Percentiles rank a stretch among this genome's conserved stretches.
Evolutionary conservation across 1,140 invertebrate genomes (phyloP).

Genomic region (Oscheius sp.): DNA sequence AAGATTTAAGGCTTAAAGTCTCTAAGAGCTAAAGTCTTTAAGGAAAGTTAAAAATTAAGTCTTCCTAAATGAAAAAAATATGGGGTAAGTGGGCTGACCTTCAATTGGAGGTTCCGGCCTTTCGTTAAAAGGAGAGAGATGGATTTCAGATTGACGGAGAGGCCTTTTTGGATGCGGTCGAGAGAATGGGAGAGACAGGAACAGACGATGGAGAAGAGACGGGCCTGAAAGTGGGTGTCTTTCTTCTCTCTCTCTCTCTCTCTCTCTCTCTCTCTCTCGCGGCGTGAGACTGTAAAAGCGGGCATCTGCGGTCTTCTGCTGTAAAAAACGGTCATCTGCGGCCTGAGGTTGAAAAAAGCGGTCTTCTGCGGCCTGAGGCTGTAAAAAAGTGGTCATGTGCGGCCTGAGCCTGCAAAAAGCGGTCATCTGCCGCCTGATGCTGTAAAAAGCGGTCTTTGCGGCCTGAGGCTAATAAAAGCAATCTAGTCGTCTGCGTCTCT

Average conservation of each 20-base stretch:
- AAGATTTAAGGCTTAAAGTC: not conserved
- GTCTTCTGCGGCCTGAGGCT: not conserved
- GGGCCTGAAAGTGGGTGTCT: too few species aligned
- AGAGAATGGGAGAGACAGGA: too few species aligned
- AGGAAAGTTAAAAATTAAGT: not conserved
- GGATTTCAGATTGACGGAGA: not conserved
- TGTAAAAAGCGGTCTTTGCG: not conserved
- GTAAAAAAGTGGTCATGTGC: not conserved
- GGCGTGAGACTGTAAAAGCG: not conserved
- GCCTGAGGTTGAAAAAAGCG: not conserved
- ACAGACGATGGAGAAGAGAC: too few species aligned
- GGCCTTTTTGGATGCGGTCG: not conserved
- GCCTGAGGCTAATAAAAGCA: too few species aligned
- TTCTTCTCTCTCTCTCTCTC: not conserved
- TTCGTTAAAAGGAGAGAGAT: not conserved
- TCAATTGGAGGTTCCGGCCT: not conserved
- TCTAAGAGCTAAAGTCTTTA: too few species aligned
- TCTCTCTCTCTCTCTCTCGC: not conserved
- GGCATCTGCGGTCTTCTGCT: not conserved
- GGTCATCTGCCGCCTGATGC: too few species aligned
- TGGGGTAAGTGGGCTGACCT: too few species aligned
- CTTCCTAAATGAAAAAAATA: not conserved
- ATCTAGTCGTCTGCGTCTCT: too few species aligned
- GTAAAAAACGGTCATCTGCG: not conserved
- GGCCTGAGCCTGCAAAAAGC: too few species aligned